Conservation (phyloP, 2,888 invertebrate species). For the Mythimna vitellina region DNA sequence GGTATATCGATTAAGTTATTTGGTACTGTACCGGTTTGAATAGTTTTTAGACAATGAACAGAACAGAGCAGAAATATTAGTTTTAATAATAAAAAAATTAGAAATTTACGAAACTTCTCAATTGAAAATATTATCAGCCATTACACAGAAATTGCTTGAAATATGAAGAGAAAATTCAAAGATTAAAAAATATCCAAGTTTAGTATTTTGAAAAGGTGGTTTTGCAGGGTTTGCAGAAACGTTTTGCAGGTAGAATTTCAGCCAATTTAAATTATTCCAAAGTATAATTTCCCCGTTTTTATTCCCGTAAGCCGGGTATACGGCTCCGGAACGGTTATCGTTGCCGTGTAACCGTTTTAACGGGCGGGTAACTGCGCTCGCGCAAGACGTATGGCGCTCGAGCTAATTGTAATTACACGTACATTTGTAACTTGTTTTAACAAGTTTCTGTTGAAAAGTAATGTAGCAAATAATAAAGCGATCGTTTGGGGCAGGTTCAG, state of each 20-base stretch:
- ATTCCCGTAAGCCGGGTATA: slow-evolving; percentile 52
- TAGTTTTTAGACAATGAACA: neutral
- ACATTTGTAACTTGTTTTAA: slow-evolving; percentile 53
- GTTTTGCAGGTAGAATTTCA: slow-evolving; percentile 7
- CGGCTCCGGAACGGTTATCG: slow-evolving; percentile 58
- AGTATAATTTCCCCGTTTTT: slow-evolving; percentile 45
- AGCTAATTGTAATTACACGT: slow-evolving; percentile 61
- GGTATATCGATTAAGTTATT: slow-evolving; percentile 11
- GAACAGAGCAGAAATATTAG: neutral
- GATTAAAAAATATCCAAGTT: neutral
- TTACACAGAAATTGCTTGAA: neutral
- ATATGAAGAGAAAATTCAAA: neutral
- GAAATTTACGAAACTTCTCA: too few species aligned
- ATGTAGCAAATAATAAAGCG: slow-evolving; percentile 26
- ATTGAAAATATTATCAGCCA: too few species aligned
- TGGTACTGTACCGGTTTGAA: neutral
- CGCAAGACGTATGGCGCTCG: slow-evolving; percentile 44
- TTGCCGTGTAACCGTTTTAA: slow-evolving; percentile 60
- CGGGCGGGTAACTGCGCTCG: slow-evolving; percentile 61
- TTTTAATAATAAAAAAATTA: too few species aligned
- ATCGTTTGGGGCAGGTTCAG: slow-evolving; percentile 8
- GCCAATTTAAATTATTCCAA: slow-evolving; percentile 20
- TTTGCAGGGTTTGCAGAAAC: neutral
- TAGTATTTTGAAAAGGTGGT: neutral
- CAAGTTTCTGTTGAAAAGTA: slow-evolving; percentile 48